phyloP scores from a whole-genome alignment of 2,797 vertebrate genomes.

The Microctenopoma lineatum region DNA sequence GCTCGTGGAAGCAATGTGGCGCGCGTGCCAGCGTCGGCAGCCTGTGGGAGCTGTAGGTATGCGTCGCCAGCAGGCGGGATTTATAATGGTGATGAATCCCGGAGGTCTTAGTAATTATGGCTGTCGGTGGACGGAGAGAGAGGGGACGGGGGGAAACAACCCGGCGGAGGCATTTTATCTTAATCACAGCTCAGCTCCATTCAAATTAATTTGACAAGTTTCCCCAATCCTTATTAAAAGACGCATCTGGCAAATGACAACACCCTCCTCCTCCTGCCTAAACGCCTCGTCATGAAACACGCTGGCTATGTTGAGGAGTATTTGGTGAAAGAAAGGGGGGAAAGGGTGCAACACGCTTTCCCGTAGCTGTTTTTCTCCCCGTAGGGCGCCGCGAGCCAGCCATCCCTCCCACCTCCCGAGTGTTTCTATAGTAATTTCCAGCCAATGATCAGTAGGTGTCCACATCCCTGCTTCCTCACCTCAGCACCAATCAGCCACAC shows the following conservation, averaged over 20 bases:
- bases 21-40: constrained; percentile 59
- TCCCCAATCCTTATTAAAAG: constrained; percentile 79
- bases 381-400: constrained; percentile 76
- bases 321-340: background rate
- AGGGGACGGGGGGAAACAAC: constrained; percentile 35
- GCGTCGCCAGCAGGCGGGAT: constrained; percentile 81
- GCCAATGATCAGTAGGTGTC: constrained; percentile 94
- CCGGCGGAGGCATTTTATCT: constrained; percentile 81
- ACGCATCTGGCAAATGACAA: constrained; percentile 66
- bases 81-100: constrained; percentile 83
- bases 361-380: constrained; percentile 67
- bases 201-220: constrained; percentile 87
- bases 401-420: constrained; percentile 83
- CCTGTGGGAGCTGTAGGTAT: constrained; percentile 64
- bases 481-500: constrained; percentile 92
- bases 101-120: constrained; percentile 82
- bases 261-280: constrained; percentile 28
- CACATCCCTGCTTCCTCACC: constrained; percentile 93
- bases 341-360: constrained; percentile 67
- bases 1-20: constrained; percentile 62
- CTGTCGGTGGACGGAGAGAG: constrained; percentile 72
- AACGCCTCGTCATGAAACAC: constrained; percentile 69
- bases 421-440: constrained; percentile 92
- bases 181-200: constrained; percentile 83
- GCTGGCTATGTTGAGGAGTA: constrained; percentile 33